These are phyloP conservation scores for Nymphalis io DNA, from an alignment of 1,140 invertebrate genomes.

Conservation along the genomic window DNA sequence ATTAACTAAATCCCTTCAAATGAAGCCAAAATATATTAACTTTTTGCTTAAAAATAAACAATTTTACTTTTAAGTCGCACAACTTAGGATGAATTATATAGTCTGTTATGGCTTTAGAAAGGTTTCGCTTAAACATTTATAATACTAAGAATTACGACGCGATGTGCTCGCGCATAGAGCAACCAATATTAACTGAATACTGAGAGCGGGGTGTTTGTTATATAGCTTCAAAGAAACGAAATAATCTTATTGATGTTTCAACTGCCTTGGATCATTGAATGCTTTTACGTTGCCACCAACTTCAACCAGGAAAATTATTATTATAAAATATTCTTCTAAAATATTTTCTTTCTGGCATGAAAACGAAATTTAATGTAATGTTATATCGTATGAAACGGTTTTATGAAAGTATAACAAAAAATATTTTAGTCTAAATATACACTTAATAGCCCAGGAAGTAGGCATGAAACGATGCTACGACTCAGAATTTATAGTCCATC, in stretches of 20 bases:
- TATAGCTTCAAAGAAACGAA: slow-evolving; percentile 46
- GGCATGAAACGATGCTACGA: slow-evolving; percentile 12
- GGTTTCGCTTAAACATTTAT: neutral
- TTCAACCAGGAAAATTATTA: too few species aligned
- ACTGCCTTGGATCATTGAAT: slow-evolving; percentile 2
- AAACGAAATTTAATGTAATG: too few species aligned
- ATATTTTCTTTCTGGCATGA: too few species aligned
- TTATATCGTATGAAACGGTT: too few species aligned
- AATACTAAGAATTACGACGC: slow-evolving; percentile 45
- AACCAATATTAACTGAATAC: slow-evolving; percentile 43
- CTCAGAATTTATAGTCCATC: slow-evolving; percentile 27
- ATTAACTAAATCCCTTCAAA: too few species aligned
- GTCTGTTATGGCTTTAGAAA: neutral
- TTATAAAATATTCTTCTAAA: too few species aligned
- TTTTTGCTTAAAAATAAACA: too few species aligned
- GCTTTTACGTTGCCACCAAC: neutral
- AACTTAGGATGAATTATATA: too few species aligned
- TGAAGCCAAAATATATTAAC: too few species aligned
- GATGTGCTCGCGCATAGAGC: slow-evolving; percentile 54
- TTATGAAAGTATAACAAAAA: neutral
- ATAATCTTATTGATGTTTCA: slow-evolving; percentile 39
- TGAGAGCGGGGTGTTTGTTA: slow-evolving; percentile 38
- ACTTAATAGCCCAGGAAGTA: slow-evolving; percentile 16
- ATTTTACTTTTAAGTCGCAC: too few species aligned
- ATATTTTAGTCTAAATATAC: neutral